Conservation (phyloP, 2,797 vertebrate genomes). For the Pangasius krempfi region DNA sequence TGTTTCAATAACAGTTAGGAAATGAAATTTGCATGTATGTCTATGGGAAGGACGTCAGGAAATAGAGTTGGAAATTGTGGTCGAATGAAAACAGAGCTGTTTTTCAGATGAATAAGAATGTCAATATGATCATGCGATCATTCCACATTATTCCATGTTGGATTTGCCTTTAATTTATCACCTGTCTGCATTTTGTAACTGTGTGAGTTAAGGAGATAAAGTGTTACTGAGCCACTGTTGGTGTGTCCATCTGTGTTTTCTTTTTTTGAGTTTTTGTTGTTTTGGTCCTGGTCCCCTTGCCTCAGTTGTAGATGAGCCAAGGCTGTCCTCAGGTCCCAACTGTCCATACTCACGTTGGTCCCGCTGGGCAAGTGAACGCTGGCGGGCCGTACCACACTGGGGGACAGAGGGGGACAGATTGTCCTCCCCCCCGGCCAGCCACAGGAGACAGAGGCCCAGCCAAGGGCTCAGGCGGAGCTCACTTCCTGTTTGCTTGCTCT, state of each 20-base stretch:
- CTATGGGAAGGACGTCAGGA: neutral
- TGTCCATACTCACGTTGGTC: constrained; percentile 57
- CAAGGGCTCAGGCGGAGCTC: constrained; percentile 73
- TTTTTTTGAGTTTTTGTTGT: neutral
- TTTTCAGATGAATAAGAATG: neutral
- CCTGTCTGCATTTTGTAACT: neutral
- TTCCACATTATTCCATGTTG: no score
- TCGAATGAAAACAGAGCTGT: neutral
- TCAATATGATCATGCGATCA: neutral
- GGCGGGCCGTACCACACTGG: constrained; percentile 71
- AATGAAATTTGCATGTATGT: neutral
- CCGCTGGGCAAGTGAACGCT: constrained; percentile 72
- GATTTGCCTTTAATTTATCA: neutral
- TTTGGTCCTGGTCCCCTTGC: constrained; percentile 45
- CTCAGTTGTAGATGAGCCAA: constrained; percentile 60
- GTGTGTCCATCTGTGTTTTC: constrained; percentile 50
- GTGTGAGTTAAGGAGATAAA: neutral
- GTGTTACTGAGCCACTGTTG: constrained; percentile 15
- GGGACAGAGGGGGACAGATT: constrained; percentile 83
- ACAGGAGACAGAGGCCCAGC: constrained; percentile 71
- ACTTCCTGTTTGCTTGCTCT: constrained; percentile 75
- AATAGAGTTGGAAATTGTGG: neutral
- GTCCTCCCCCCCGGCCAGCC: constrained; percentile 75
- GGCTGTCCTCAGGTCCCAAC: constrained; percentile 45
- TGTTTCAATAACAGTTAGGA: neutral